A percentile compares a stretch with the other conserved stretches of the same genome.
Conservation (phyloP, 1,140 invertebrate species). For the Sitodiplosis mosellana region DNA sequence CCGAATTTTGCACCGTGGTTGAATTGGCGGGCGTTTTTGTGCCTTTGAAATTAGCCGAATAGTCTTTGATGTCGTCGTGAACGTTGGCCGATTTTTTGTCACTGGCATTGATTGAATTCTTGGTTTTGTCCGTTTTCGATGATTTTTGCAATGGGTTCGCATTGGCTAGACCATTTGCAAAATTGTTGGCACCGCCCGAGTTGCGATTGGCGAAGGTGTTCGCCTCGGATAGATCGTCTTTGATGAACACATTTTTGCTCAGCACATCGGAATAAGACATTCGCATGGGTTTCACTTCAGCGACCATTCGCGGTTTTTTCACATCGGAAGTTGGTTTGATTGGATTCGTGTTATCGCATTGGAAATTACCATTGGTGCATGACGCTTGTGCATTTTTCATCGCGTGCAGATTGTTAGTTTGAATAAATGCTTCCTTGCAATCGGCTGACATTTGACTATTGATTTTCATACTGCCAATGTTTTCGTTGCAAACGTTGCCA, state of each 20-base stretch:
- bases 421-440: conserved; percentile 12
- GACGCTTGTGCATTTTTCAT: conserved; percentile 12
- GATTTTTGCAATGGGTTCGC: too few species aligned
- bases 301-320: conserved; percentile 54
- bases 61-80: too few species aligned
- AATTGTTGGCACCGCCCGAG: too few species aligned
- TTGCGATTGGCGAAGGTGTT: background rate
- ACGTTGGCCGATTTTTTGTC: too few species aligned
- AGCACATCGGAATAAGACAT: conserved; percentile 67
- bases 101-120: too few species aligned
- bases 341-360: conserved; percentile 8
- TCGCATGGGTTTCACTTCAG: conserved; percentile 68
- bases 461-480: conserved; percentile 2
- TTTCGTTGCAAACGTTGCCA: conserved; percentile 4
- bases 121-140: too few species aligned
- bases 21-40: too few species aligned
- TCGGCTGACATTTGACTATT: conserved; percentile 9
- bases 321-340: conserved; percentile 9
- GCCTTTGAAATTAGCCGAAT: too few species aligned
- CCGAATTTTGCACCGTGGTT: too few species aligned
- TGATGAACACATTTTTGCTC: conserved; percentile 39
- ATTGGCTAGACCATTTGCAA: too few species aligned
- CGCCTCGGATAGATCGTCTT: conserved; percentile 8
- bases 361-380: conserved; percentile 22
- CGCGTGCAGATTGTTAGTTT: conserved; percentile 15